Base-by-base conservation (phyloP, 2,113 vertebrate species). In the Hydrolagus affinis region DNA sequence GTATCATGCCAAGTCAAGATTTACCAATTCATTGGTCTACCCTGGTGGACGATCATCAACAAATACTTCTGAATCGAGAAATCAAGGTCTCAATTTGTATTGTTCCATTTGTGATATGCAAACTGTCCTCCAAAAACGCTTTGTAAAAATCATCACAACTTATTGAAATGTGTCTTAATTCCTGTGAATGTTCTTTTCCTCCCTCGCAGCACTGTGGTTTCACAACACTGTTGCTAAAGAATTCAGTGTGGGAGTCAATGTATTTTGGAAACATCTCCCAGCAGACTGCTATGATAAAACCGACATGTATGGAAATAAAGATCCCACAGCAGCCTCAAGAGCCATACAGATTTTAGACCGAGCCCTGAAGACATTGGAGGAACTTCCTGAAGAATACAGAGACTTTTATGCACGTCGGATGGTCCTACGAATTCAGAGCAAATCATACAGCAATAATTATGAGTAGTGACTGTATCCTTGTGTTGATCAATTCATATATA, bases 391-490 rank as follows among this genome's bases (percentile, higher is more conserved):
- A 1, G 97, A 98, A 75, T 97, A 99, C 11, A 91, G 91, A 69
- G 96, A 98, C 91, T 99, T 99, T 86, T 99, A 98, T 59, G 98
- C 95, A 0, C 95, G 97, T 14, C 93, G 94, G 23, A 99, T 99
- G 98, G 95, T 97, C 57, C 91, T 96, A 88, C 93, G 92, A 10
- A 95, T 99, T 88, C 95, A 96, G 87, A 93, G 92, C 86, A 93
- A 94, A 89, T 94, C 93, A 0, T 94, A 91, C 69, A 92, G 90
- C 83, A 86, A 86, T 85, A 93, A 93, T 85, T 88, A 85, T 66
- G 90, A 93, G 28, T 83, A 78, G 62, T 62, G 3, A 15, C 11
- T 62, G 56, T 10, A 25, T 78, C 21, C 57, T 12, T 25, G 15
- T n/a, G 62, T 62, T 62, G 30, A 21, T 23, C 15, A n/a, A 15